phyloP scores from a whole-genome alignment of 2,797 vertebrate species.

The Hoplostethus atlanticus region DNA sequence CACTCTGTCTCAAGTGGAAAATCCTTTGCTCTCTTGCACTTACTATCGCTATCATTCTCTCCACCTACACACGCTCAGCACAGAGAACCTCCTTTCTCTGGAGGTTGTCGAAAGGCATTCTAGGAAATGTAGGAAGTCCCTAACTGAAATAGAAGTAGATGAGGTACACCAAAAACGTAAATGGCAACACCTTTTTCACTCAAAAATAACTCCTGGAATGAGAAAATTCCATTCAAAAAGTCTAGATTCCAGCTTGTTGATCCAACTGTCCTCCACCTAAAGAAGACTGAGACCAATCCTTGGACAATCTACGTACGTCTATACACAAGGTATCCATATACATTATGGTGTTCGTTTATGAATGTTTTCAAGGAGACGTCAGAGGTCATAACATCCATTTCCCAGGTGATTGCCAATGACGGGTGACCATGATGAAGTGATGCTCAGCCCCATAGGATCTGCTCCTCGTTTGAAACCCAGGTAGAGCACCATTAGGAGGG shows the following conservation, averaged over 20 bases:
- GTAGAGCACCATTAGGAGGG: too few species aligned
- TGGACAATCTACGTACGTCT: background rate
- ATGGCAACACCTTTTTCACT: too few species aligned
- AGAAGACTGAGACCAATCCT: background rate
- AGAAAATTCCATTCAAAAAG: background rate
- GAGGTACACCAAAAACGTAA: too few species aligned
- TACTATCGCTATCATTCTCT: too few species aligned
- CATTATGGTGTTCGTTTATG: background rate
- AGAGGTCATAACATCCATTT: conserved; percentile 57
- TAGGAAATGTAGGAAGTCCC: too few species aligned
- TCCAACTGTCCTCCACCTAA: conserved; percentile 11
- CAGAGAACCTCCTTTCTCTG: too few species aligned
- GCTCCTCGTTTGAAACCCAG: conserved; percentile 93
- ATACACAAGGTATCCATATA: background rate
- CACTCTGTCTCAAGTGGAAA: too few species aligned
- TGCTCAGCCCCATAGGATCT: conserved; percentile 89
- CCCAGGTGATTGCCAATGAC: conserved; percentile 12
- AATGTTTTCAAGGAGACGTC: background rate
- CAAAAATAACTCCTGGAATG: too few species aligned
- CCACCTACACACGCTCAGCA: too few species aligned
- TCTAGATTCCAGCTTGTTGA: conserved; percentile 16
- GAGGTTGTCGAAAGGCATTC: too few species aligned
- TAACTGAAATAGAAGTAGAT: too few species aligned
- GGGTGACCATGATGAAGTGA: conserved; percentile 16
- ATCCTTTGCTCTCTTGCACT: too few species aligned